phyloP scores from a whole-genome alignment of 2,888 invertebrate genomes.

The Eulithis testata region DNA sequence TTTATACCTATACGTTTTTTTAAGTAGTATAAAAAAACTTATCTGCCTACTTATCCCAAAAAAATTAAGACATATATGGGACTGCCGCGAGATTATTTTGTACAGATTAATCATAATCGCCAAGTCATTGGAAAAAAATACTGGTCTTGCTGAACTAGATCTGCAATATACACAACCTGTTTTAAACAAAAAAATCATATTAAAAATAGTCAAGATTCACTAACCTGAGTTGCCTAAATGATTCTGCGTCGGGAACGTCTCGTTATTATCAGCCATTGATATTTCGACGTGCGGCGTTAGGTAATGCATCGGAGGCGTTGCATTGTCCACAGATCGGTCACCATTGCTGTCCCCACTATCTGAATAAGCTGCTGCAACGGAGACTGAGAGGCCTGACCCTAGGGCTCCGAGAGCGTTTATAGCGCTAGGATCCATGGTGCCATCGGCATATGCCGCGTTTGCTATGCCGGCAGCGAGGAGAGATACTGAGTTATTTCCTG shows the following conservation, averaged over 20 bases:
- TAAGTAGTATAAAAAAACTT: too few relatives aligned
- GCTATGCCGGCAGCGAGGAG: slow-evolving; percentile 88
- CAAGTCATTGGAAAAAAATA: too few relatives aligned
- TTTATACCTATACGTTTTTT: too few relatives aligned
- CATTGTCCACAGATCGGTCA: slow-evolving; percentile 92
- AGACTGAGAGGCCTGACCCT: slow-evolving; percentile 87
- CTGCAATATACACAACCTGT: too few relatives aligned
- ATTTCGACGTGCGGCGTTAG: slow-evolving; percentile 96
- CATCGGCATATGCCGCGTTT: slow-evolving; percentile 84
- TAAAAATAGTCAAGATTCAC: slow-evolving; percentile 4
- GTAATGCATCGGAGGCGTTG: slow-evolving; percentile 96
- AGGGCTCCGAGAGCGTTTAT: slow-evolving; percentile 83
- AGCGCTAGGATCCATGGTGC: slow-evolving; percentile 79
- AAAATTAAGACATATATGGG: too few relatives aligned
- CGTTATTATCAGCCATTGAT: slow-evolving; percentile 93
- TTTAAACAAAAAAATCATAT: too few relatives aligned
- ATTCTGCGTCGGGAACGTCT: slow-evolving; percentile 85
- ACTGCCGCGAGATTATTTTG: too few relatives aligned
- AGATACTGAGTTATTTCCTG: slow-evolving; percentile 91
- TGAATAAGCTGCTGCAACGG: slow-evolving; percentile 89
- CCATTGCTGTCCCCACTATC: slow-evolving; percentile 94
- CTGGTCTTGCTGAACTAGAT: too few relatives aligned
- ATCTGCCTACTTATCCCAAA: too few relatives aligned
- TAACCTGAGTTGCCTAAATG: slow-evolving; percentile 70
- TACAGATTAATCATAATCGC: too few relatives aligned